Base-by-base conservation (phyloP, 1,140 invertebrate genomes). In the Drosophila suzukii region DNA sequence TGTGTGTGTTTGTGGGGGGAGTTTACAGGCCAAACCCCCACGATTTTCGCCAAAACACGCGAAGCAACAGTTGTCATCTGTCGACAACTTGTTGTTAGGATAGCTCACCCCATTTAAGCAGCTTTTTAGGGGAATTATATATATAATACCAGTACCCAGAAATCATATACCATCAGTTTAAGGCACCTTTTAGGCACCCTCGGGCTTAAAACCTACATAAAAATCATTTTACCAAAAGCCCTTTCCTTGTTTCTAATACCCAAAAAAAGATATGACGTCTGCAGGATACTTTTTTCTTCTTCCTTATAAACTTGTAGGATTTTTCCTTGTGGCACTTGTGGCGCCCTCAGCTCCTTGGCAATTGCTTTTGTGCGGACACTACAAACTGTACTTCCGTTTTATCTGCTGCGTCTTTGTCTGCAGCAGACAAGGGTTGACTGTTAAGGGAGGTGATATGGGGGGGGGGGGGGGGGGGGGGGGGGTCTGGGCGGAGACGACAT, bases 371-470 rank as follows among this genome's bases (percentile, higher is more conserved):
- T 80, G 41, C 66, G 83, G 84, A 77, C 80, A 89, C 66, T 74
- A 68, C 80, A 89, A 79, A 89, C 83, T 88, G 83, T 88, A 88
- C 83, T 88, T 88, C 84, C 79, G 70, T 83, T 76, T 55, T 71
- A 78, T 66, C 78, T 62, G 57, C 70, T 82, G 82, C 78, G 56
- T 88, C 82, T 86, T 88, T 88, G 82, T 81, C 65, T 84, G 53
- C 56, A 36, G 6, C 50, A 49, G 43, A 53, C 15, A 12, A 49
- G 17, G 54, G 46, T 54, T 39, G 30, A 51, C 49, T 34, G 32
- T 8, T 13, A 50, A 47, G 27, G 7, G 27, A 27, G 46, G 17
- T 13, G 11, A 6, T 20, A 20, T 20, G 11, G 20, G 44, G 20
- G 43, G 2, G 3, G 24, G 6, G 12, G 68, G 46, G 49, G 11